Evolutionary conservation across 2,113 vertebrate genomes (phyloP).

Genomic region (Epinephelus moara): DNA sequence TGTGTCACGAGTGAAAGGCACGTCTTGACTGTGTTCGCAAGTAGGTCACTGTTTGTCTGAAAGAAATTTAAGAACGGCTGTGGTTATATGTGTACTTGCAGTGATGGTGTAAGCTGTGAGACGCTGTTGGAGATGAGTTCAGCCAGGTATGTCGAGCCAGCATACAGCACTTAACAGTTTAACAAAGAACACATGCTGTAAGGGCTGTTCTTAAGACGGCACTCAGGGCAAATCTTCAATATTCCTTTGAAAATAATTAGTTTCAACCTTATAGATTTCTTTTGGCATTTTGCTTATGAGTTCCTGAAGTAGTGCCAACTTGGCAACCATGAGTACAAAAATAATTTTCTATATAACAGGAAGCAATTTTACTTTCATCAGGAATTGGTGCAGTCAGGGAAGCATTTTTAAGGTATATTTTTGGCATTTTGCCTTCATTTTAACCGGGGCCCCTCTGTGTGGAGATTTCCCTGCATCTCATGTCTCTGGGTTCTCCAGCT

Average conservation of each 20-base stretch:
- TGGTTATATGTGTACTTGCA: not conserved
- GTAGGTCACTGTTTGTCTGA: conserved; percentile 21
- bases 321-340: not conserved
- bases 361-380: not conserved
- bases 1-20: not conserved
- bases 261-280: not conserved
- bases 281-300: not conserved
- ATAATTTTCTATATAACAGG: not conserved
- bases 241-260: not conserved
- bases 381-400: not conserved
- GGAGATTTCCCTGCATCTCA: no score
- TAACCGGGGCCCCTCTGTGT: no score
- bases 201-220: not conserved
- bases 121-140: not conserved
- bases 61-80: not conserved
- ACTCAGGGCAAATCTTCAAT: not conserved
- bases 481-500: no score
- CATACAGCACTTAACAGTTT: not conserved
- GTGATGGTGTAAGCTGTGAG: not conserved
- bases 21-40: not conserved
- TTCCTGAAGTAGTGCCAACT: not conserved
- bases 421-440: not conserved
- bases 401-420: not conserved
- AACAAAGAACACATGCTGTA: conserved; percentile 2
- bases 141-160: not conserved